Base-by-base conservation (phyloP, 2,888 invertebrate species). In the Amaurobius ferox region DNA sequence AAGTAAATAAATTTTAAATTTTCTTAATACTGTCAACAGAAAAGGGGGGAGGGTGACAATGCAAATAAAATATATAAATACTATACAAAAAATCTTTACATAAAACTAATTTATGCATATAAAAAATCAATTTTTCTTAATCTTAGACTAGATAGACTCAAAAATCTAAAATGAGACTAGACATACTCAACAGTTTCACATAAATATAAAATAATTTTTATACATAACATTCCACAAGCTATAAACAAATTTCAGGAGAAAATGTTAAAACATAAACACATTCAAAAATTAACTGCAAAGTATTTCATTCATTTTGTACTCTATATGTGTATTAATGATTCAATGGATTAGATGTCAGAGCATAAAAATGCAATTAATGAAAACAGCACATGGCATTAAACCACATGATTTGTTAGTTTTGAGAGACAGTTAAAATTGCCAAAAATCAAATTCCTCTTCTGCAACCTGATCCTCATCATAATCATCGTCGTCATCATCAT, bases 371-470 rank as follows among this genome's bases (percentile, higher is more conserved):
- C 55, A 23, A 55, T 6, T 35, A 23, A 55, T 55, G 23, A 55
- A 55, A 55, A 55, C 11, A 23, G 1, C 55, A 23, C 19, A 44
- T 16, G n/a, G 35, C 5, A 11, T 55, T 55, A 55, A 16, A 16
- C 1, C 23, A 44, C 44, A 6, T 5, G 44, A 23, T 55, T 2
- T n/a, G 55, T 55, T 55, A 55, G 55, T 5, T 23, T 7, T 1
- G 5, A 55, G 23, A 23, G n/a, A 40, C 23, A 39, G 30, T 86
- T 79, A 86, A 76, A 86, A 86, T 55, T 86, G 79, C 86, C 86
- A 86, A 68, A 86, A 86, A 61, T 86, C 86, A 76, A 86, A 86
- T 76, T 86, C 86, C 28, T 86, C 86, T 39, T 66, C 66, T 29
- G 13, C 30, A 30, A 26, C 70, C n/a, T 74, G 74, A 19, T 70